A percentile compares a stretch with the other conserved stretches of the same genome.
phyloP scores from a whole-genome alignment of 2,797 vertebrate species.

The Enteromius trimaculatus region DNA sequence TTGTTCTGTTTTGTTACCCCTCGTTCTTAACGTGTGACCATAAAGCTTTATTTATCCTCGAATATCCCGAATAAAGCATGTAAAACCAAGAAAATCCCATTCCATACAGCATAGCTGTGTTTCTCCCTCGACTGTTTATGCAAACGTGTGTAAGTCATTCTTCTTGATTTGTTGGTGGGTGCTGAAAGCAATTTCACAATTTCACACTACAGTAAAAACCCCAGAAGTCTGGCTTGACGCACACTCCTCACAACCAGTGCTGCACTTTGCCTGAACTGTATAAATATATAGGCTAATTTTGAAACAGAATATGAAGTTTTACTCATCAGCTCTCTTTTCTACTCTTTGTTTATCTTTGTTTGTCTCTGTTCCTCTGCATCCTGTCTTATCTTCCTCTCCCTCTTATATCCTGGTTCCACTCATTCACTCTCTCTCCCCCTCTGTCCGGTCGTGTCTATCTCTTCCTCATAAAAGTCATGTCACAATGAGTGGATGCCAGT shows the following conservation, averaged over 20 bases:
- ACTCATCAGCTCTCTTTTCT: constrained; percentile 60
- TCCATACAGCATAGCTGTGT: constrained; percentile 19
- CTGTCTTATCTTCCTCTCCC: constrained; percentile 57
- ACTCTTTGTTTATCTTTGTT: constrained; percentile 45
- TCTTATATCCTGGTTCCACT: constrained; percentile 18
- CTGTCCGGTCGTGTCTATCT: constrained; percentile 59
- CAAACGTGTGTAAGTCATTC: constrained; percentile 53
- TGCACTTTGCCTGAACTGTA: constrained; percentile 1
- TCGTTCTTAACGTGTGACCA: background rate
- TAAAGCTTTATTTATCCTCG: background rate
- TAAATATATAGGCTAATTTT: background rate
- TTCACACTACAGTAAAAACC: constrained; percentile 60
- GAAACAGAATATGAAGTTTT: constrained; percentile 56
- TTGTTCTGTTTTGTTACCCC: background rate
- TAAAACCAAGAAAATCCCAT: background rate
- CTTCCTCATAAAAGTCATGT: constrained; percentile 49
- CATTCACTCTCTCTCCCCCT: constrained; percentile 54
- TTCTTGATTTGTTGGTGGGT: constrained; percentile 52
- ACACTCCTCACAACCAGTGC: background rate
- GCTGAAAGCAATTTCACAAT: constrained; percentile 66
- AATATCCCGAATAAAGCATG: background rate
- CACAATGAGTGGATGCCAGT: constrained; percentile 38
- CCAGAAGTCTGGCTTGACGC: constrained; percentile 13
- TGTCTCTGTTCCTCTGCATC: constrained; percentile 63
- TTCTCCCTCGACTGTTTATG: constrained; percentile 41